Evolutionary conservation across 1,140 invertebrate species (phyloP).

Genomic region (Drosophila simulans): DNA sequence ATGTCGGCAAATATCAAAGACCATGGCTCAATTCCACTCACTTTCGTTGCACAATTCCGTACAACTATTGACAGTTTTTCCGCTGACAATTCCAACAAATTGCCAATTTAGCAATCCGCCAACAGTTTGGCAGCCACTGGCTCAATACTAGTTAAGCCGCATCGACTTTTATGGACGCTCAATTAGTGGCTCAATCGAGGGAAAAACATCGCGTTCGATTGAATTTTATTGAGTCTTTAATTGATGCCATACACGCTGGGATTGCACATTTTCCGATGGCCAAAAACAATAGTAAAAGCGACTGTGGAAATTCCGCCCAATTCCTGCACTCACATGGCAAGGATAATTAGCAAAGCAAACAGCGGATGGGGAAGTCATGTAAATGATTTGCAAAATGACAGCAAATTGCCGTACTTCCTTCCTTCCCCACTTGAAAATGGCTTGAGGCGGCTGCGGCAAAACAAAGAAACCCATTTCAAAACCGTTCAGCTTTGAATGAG

Average conservation of each 20-base stretch:
- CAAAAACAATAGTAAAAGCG: slow-evolving; percentile 62
- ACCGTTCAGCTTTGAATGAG: slow-evolving; percentile 31
- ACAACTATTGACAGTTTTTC: not conserved
- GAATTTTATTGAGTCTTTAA: slow-evolving; percentile 81
- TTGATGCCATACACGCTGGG: slow-evolving; percentile 56
- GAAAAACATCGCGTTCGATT: slow-evolving; percentile 53
- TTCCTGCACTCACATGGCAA: slow-evolving; percentile 26
- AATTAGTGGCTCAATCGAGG: slow-evolving; percentile 57
- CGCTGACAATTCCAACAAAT: slow-evolving; percentile 16
- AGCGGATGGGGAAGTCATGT: slow-evolving; percentile 36
- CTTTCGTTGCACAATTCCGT: not conserved
- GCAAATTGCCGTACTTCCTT: slow-evolving; percentile 36
- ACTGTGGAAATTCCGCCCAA: slow-evolving; percentile 54
- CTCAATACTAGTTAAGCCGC: slow-evolving; percentile 28
- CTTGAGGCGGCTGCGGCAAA: slow-evolving; percentile 41
- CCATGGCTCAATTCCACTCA: too few species aligned
- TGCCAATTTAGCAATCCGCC: slow-evolving; percentile 36
- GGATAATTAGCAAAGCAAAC: slow-evolving; percentile 71
- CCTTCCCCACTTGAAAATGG: slow-evolving; percentile 17
- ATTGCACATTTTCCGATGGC: slow-evolving; percentile 35
- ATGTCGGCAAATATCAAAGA: too few species aligned
- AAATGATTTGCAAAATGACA: slow-evolving; percentile 64
- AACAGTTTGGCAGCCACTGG: slow-evolving; percentile 40
- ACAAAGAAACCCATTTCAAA: slow-evolving; percentile 53
- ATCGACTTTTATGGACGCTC: slow-evolving; percentile 56